Evolutionary conservation across 2,888 invertebrate species (phyloP).

Genomic region (Calliphora vomitoria): DNA sequence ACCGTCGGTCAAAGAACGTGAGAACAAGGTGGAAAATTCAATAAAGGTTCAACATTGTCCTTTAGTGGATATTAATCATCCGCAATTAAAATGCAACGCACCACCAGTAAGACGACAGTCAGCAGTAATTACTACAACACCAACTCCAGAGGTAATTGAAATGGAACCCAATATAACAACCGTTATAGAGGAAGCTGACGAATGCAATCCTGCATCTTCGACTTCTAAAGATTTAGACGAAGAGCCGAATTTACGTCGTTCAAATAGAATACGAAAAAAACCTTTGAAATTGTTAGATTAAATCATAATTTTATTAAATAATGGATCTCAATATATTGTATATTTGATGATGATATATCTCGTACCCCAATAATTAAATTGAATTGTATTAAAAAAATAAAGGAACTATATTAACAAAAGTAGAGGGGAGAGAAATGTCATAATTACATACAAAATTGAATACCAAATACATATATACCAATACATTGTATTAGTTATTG

Average conservation of each 20-base stretch:
- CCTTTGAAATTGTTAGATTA: not conserved
- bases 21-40: not conserved
- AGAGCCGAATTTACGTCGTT: not conserved
- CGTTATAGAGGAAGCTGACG: not conserved
- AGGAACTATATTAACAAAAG: too few species aligned
- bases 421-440: too few species aligned
- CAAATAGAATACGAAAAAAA: conserved; percentile 1
- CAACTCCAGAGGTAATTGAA: not conserved
- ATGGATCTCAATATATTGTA: too few species aligned
- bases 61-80: not conserved
- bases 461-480: too few species aligned
- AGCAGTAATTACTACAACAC: not conserved
- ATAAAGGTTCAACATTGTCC: not conserved
- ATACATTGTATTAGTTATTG: too few species aligned
- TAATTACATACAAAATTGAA: too few species aligned
- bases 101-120: not conserved
- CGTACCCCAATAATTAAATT: too few species aligned
- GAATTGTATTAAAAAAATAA: too few species aligned
- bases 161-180: not conserved
- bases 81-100: not conserved
- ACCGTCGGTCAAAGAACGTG: not conserved
- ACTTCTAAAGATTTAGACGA: not conserved
- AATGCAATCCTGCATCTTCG: not conserved
- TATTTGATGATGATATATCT: too few species aligned
- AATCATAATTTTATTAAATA: not conserved